phyloP scores from a whole-genome alignment of 2,888 invertebrate genomes.

The Mantis religiosa region DNA sequence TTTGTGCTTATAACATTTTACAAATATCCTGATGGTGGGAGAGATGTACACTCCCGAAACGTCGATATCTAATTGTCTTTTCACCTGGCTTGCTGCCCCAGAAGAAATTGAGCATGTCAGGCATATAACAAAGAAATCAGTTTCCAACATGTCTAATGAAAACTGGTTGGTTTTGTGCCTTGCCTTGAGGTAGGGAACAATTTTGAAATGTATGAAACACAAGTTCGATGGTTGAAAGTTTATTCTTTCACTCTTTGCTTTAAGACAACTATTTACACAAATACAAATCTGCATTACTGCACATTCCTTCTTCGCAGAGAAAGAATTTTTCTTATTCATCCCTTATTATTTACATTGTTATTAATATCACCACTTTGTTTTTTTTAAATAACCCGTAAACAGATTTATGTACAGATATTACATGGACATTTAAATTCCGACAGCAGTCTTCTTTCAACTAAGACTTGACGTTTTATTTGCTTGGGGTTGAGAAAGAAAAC shows the following conservation, averaged over 20 bases:
- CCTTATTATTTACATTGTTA: constrained; percentile 26
- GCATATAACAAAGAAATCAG: too few relatives aligned
- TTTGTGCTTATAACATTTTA: too few relatives aligned
- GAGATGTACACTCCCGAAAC: too few relatives aligned
- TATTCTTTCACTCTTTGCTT: constrained; percentile 19
- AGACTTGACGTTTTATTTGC: not conserved
- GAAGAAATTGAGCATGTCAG: too few relatives aligned
- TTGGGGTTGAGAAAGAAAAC: not conserved
- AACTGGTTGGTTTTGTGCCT: not conserved
- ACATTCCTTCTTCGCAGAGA: constrained; percentile 3
- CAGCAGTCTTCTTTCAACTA: not conserved
- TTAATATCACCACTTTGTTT: constrained; percentile 29
- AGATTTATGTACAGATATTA: constrained; percentile 28
- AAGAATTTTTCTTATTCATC: not conserved
- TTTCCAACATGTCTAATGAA: too few relatives aligned
- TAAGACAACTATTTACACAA: constrained; percentile 31
- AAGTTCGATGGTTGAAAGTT: constrained; percentile 23
- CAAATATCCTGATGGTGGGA: too few relatives aligned
- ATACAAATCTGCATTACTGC: constrained; percentile 24
- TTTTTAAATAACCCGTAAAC: constrained; percentile 30
- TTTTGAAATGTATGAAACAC: not conserved
- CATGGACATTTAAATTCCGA: constrained; percentile 17
- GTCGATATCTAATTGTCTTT: too few relatives aligned
- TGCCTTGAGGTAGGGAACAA: not conserved
- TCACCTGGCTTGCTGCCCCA: too few relatives aligned